Conservation (phyloP, 2,113 vertebrate species). For the Apistogramma diplotaenia region DNA sequence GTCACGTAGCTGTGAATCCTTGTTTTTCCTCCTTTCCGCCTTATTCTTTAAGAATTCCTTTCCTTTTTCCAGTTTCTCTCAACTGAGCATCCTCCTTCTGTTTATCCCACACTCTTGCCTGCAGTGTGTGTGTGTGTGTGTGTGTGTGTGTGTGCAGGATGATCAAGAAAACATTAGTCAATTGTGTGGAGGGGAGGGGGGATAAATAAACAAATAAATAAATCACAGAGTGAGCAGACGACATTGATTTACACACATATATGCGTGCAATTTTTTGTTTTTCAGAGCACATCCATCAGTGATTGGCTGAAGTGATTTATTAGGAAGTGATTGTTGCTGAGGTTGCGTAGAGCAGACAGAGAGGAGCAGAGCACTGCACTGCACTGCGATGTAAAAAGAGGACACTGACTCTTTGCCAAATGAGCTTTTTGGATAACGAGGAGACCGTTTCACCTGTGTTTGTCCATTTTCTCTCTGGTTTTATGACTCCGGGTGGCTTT, state of each 20-base stretch:
- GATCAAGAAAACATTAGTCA: slow-evolving; percentile 48
- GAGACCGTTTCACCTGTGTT: slow-evolving; percentile 6
- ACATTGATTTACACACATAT: slow-evolving; percentile 46
- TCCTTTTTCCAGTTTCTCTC: neutral
- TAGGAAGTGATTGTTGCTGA: slow-evolving; percentile 8
- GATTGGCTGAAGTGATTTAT: slow-evolving; percentile 53
- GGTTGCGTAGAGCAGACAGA: neutral
- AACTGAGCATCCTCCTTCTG: neutral
- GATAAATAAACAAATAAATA: neutral
- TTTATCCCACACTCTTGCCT: neutral
- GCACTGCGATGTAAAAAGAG: slow-evolving; percentile 24
- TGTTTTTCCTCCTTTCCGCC: neutral
- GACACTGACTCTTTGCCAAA: slow-evolving; percentile 39
- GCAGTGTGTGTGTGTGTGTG: neutral
- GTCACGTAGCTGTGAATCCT: slow-evolving; percentile 5
- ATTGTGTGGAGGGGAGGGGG: neutral
- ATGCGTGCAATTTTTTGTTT: neutral
- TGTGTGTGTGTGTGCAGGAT: neutral
- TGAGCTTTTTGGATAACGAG: slow-evolving; percentile 49
- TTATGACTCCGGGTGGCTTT: neutral
- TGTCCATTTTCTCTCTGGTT: slow-evolving; percentile 1
- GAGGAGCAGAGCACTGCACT: slow-evolving; percentile 22
- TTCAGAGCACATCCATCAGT: slow-evolving; percentile 43
- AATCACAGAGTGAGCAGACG: slow-evolving; percentile 2
- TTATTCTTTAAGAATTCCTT: neutral